Base-by-base conservation (phyloP, 2,113 vertebrate species). In the Esox niger region DNA sequence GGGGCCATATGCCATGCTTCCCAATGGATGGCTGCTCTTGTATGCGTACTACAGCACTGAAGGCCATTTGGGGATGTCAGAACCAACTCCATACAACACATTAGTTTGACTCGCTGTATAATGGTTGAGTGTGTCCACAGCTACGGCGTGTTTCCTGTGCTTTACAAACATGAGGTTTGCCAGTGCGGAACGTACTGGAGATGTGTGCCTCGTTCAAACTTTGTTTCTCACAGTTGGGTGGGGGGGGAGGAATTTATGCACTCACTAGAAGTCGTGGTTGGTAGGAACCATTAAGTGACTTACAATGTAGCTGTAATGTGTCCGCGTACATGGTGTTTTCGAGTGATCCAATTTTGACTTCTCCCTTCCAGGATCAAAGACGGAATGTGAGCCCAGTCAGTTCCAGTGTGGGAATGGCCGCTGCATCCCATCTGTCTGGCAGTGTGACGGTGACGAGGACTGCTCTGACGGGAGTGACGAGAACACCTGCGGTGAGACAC, bases 391-490 rank as follows among this genome's bases (percentile, higher is more conserved):
- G 20, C 75, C 88, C 38, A 94, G 90, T 26, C 95, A 98, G 23
- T 99, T 97, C 71, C 95, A 93, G 55, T 99, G 96, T 82, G 92
- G 91, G 0, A 98, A 98, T 29, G 97, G 96, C 4, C 95, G 94
- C 75, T 99, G 97, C 75, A 96, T 99, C 84, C 94, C 94, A 0
- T 89, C 93, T 0, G 66, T 99, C 6, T 99, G 97, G 96, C 93
- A 93, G 67, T 99, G 97, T 59, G 97, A 99, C 17, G 95, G 97
- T 2, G 97, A 99, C 10, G 91, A 95, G 81, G 96, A 99, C 82
- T 99, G 97, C 68, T 79, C 79, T 0, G 97, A 99, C 1, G 94
- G 94, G 69, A 98, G 95, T 20, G 96, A 98, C 5, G 97, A 99
- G 62, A 91, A 63, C 71, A 85, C 94, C 21, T 99, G 97, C 78